Evolutionary conservation across 2,888 invertebrate genomes (phyloP).

Genomic region (Nephrocerus scutellatus): DNA sequence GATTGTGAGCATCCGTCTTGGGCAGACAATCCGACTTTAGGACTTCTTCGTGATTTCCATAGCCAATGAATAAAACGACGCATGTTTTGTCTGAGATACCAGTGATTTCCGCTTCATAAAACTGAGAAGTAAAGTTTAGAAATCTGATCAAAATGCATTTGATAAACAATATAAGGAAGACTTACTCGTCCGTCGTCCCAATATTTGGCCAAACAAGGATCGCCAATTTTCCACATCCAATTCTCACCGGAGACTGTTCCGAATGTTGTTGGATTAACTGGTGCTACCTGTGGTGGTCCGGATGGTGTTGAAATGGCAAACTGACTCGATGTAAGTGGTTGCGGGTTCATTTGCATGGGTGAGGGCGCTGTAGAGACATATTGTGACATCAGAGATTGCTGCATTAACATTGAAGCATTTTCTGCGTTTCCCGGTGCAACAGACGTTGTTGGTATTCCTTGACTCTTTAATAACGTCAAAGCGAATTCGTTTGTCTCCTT

Average conservation of each 20-base stretch:
- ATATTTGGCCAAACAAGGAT: conserved; percentile 81
- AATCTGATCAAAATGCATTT: too few relatives aligned
- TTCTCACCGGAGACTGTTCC: conserved; percentile 36
- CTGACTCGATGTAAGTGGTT: conserved; percentile 10
- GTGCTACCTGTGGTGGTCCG: conserved; percentile 40
- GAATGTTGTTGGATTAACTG: conserved; percentile 19
- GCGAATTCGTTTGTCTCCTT: conserved; percentile 48
- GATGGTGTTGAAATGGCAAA: conserved; percentile 51
- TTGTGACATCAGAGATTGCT: conserved; percentile 33
- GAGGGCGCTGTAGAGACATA: conserved; percentile 12
- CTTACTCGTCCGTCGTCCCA: conserved; percentile 86
- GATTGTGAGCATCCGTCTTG: conserved; percentile 45
- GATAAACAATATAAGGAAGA: too few relatives aligned
- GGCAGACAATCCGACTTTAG: conserved; percentile 75
- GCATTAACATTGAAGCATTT: conserved; percentile 14
- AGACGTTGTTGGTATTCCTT: conserved; percentile 30
- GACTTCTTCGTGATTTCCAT: conserved; percentile 86
- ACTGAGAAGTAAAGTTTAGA: conserved; percentile 50
- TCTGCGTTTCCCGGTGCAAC: conserved; percentile 6
- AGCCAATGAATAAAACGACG: conserved; percentile 79
- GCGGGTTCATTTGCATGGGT: conserved; percentile 15
- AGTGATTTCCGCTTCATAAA: conserved; percentile 75
- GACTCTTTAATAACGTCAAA: conserved; percentile 43
- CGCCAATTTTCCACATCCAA: conserved; percentile 68
- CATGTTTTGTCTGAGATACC: conserved; percentile 76